phyloP scores from a whole-genome alignment of 2,888 invertebrate genomes.

The Hemaris fuciformis region DNA sequence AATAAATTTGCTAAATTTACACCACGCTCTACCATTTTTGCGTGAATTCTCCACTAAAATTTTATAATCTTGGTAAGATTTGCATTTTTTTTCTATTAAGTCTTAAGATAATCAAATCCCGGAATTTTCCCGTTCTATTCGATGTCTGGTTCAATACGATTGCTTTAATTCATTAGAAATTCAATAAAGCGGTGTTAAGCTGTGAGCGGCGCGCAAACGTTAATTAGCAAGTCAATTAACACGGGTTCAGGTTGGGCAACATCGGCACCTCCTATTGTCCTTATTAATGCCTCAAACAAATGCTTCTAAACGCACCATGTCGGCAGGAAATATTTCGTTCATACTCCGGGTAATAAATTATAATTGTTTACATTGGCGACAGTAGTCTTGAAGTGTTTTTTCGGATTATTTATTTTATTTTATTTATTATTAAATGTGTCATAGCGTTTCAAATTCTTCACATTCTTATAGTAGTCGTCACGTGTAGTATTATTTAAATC shows the following conservation, averaged over 20 bases:
- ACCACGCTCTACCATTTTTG: too few species aligned
- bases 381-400: neutral
- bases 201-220: conserved; percentile 34
- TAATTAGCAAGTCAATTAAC: conserved; percentile 60
- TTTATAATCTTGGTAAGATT: too few species aligned
- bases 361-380: neutral
- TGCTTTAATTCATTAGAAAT: conserved; percentile 26
- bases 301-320: conserved; percentile 31
- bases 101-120: too few species aligned
- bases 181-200: conserved; percentile 32
- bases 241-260: conserved; percentile 47
- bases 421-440: neutral
- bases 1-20: too few species aligned
- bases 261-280: neutral
- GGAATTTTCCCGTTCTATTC: too few species aligned
- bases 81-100: too few species aligned
- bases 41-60: too few species aligned
- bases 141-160: conserved; percentile 13
- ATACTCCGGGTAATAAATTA: neutral
- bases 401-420: too few species aligned
- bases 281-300: neutral
- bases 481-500: neutral
- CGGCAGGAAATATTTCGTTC: neutral
- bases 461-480: neutral
- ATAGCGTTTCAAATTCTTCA: neutral